Base-by-base conservation (phyloP, 2,797 vertebrate species). In the Eulemur mongoz region DNA sequence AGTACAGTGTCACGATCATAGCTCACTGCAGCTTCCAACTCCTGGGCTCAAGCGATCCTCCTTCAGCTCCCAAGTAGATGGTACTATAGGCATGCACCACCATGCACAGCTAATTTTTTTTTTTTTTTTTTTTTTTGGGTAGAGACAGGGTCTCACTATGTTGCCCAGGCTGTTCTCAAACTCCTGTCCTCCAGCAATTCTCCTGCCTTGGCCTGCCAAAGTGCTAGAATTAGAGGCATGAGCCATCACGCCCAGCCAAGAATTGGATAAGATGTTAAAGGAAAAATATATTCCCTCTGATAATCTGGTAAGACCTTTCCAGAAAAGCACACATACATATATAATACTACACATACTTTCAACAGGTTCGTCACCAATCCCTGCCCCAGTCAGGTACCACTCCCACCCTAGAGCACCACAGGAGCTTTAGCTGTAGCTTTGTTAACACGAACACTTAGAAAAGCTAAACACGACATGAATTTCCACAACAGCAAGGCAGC, bases 261-360 rank as follows among this genome's bases (percentile, higher is more conserved):
- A 65, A 65, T 79, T 59, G 45, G 54, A 85, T 78, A 88, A 88
- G 61, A 82, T 43, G 61, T 90, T 91, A 92, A 91, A 85, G 76
- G 35, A 81, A 82, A 61, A 84, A 45, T 75, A 83, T 59, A 84
- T 81, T 91, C 43, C 79, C 43, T 93, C 50, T 89, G 61, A 89
- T 80, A 61, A 91, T 59, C 57, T 43, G 32, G 11, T 52, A 92
- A 89, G 80, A 80, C 18, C 48, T 75, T 94, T 69, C 69, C 73
- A 83, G 43, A 94, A 92, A 91, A 93, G 43, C 13, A 27, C 22
- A 63, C n/a, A 67, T 25, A 76, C 30, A 27, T 13, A 89, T 25
- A 32, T 3, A 81, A 25, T 65, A 91, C 73, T 61, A 43, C 30
- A 79, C 10, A 89, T 10, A n/a, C 43, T 91, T 83, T 40, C 30